Conservation (phyloP, 2,888 invertebrate genomes). For the Morpho helenor region DNA sequence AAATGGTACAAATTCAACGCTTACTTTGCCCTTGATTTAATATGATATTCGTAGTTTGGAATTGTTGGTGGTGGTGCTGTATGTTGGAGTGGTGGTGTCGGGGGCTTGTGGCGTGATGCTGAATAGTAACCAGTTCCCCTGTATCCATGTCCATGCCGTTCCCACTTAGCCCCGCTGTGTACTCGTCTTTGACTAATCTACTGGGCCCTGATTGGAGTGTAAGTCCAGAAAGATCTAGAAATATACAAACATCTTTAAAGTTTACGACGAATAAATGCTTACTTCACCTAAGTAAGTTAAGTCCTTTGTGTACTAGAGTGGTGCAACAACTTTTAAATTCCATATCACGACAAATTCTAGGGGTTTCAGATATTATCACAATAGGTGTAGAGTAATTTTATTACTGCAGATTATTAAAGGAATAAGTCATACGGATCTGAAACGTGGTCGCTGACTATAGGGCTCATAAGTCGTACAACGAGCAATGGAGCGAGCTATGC, state of each 20-base stretch:
- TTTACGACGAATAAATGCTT: too few species aligned
- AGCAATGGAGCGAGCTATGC: too few species aligned
- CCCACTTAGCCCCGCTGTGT: conserved; percentile 86
- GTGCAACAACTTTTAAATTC: too few species aligned
- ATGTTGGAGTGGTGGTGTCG: conserved; percentile 66
- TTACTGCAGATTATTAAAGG: too few species aligned
- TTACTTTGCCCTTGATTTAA: conserved; percentile 73
- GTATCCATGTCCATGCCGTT: conserved; percentile 79
- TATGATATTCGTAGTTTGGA: conserved; percentile 65
- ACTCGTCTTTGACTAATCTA: conserved; percentile 95
- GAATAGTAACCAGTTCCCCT: conserved; percentile 70
- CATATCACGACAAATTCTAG: too few species aligned
- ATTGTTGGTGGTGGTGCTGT: conserved; percentile 70
- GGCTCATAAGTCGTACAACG: too few species aligned
- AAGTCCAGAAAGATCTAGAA: conserved; percentile 92
- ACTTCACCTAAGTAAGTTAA: too few species aligned
- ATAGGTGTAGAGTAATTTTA: too few species aligned
- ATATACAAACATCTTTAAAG: conserved; percentile 23
- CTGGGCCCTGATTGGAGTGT: conserved; percentile 92
- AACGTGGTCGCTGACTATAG: too few species aligned
- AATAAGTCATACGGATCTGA: too few species aligned
- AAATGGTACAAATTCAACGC: conserved; percentile 25
- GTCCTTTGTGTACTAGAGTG: too few species aligned
- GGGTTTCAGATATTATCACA: too few species aligned
- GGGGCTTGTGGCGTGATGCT: conserved; percentile 72